phyloP scores from a whole-genome alignment of 1,140 invertebrate genomes.

The Scaptomyza montana region DNA sequence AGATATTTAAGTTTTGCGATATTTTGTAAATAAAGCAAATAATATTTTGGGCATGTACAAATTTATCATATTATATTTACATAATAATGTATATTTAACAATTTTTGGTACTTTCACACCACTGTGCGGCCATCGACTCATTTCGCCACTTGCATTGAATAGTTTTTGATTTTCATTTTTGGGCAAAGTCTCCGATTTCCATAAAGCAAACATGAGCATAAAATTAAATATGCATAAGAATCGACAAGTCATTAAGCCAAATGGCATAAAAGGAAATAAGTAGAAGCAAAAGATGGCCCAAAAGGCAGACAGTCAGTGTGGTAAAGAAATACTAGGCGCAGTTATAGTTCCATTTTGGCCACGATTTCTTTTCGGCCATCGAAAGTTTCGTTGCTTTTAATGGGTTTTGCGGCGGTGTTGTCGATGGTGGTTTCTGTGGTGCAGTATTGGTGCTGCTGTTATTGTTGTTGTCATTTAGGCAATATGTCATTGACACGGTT shows the following conservation, averaged over 20 bases:
- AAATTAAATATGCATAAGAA: slow-evolving; percentile 77
- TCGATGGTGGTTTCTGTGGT: not conserved
- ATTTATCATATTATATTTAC: no score
- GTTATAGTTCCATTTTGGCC: slow-evolving; percentile 40
- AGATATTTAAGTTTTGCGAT: no score
- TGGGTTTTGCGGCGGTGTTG: slow-evolving; percentile 10
- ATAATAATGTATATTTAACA: no score
- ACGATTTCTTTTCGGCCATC: slow-evolving; percentile 28
- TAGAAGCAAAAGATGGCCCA: no score
- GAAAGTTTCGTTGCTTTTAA: no score
- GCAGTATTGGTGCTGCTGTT: slow-evolving; percentile 8
- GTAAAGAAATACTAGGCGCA: slow-evolving; percentile 6
- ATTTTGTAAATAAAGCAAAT: no score
- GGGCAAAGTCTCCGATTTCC: slow-evolving; percentile 70
- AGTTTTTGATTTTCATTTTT: slow-evolving; percentile 57
- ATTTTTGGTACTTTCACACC: not conserved
- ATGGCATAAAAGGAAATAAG: slow-evolving; percentile 9
- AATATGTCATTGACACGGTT: slow-evolving; percentile 73
- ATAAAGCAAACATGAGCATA: slow-evolving; percentile 79
- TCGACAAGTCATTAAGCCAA: slow-evolving; percentile 64
- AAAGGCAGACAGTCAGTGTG: not conserved
- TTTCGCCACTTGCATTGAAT: slow-evolving; percentile 34
- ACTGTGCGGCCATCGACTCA: slow-evolving; percentile 19
- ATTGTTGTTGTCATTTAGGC: slow-evolving; percentile 31
- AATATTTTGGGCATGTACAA: no score